Percentiles rank a stretch among this genome's conserved stretches.
Evolutionary conservation across 35 echinoderm and acorn worm genomes (phyloP).

Genomic region (Anneissia japonica): DNA sequence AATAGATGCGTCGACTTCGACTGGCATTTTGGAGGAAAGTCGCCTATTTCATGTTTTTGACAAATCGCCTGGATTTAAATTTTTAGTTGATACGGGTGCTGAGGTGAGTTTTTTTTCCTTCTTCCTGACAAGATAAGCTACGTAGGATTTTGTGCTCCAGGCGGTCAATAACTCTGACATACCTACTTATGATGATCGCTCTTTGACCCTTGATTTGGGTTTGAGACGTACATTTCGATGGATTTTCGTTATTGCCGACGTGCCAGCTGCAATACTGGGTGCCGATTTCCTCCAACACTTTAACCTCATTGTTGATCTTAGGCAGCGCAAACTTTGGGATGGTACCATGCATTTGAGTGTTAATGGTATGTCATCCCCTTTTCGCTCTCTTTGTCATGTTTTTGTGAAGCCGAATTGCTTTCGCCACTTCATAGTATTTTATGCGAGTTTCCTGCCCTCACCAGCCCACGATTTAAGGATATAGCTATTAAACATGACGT

Average conservation of each 20-base stretch:
- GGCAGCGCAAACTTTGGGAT: slow-evolving; percentile 11
- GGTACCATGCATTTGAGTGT: slow-evolving; percentile 7
- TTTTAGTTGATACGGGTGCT: too few species aligned
- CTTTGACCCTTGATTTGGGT: slow-evolving; percentile 3
- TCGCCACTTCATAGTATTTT: too few species aligned
- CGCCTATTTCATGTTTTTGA: too few species aligned
- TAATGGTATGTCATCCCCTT: background rate
- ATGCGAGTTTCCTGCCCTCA: background rate
- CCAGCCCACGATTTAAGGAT: slow-evolving; percentile 17
- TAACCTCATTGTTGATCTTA: slow-evolving; percentile 26
- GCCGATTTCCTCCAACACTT: slow-evolving; percentile 40
- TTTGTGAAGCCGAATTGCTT: background rate
- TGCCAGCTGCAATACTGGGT: slow-evolving; percentile 22
- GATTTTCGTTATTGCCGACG: slow-evolving; percentile 40
- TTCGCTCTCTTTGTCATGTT: background rate
- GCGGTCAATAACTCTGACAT: background rate
- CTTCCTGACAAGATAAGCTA: too few species aligned
- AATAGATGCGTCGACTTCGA: too few species aligned
- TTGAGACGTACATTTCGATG: background rate
- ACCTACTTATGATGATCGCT: background rate
- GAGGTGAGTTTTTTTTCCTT: too few species aligned
- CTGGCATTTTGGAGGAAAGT: too few species aligned
- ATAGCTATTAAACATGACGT: slow-evolving; percentile 4
- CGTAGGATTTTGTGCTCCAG: background rate
- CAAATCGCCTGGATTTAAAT: too few species aligned